Base-by-base conservation (phyloP, 1,140 invertebrate genomes). In the Eciton burchellii region DNA sequence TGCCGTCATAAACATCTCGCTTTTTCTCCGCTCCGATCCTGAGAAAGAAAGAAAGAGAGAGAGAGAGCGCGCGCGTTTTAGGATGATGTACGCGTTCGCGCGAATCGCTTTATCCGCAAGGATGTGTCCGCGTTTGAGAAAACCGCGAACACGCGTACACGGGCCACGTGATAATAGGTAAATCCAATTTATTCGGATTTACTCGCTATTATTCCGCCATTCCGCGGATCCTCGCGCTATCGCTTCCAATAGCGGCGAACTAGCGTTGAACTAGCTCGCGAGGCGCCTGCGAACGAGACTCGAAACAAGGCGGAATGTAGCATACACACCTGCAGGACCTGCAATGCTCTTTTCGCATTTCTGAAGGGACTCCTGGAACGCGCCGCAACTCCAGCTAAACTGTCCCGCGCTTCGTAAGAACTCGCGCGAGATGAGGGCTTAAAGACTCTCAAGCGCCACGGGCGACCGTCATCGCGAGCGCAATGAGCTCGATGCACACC, bases 401-500 rank as follows among this genome's bases (percentile, higher is more conserved):
- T 35, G 35, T 35, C 35, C 35, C 35, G 2, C 35, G 35, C 6
- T 6, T 35, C 43, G 68, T 43, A 43, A 77, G 43, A 49, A 56
- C 21, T 35, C 35, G 8, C 47, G 24, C 56, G n/a, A 43, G 52
- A 66, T 45, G 49, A 79, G 63, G 9, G 47, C 49, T 79, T 79
- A 79, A 79, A 79, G 19, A 16, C n/a, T 56, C 21, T 45, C 35
- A 43, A 79, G 43, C 49, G 35, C 68, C 74, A 68, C 47, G 35
- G 12, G 63, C 47, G 62, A 68, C 35, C 63, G 72, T 63, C 70
- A 43, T 68, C 24, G 49, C 49, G 72, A 26, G 35, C 24, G 49
- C 62, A 68, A 77, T 62, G 74, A 79, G 74, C 74, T 70, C 74
- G 63, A 45, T 79, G 63, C 74, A 79, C 74, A 56, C 24, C 63